Base-by-base conservation (phyloP, 2,113 vertebrate species). In the Manacus vitellinus region DNA sequence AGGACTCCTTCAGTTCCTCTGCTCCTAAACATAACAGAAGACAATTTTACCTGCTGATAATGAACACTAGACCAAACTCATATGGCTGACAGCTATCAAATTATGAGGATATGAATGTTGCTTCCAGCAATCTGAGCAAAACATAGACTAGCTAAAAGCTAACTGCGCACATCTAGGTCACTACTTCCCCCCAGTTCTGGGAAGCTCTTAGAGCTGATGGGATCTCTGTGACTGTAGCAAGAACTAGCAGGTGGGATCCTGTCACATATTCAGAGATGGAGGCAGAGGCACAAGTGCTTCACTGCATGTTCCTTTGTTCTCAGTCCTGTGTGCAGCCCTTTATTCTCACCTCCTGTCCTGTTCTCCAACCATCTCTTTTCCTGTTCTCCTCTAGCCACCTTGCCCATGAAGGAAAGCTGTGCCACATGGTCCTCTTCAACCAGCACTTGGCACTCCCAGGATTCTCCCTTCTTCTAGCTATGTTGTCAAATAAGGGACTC, bases 161-260 rank as follows among this genome's bases (percentile, higher is more conserved):
- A 51, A n/a, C 21, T 35, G 31, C 0, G 0, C 28, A 51, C 30
- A 28, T 37, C 12, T 52, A 6, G 5, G 24, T 41, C 1, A 0
- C 2, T 10, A 58, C 35, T 58, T 39, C 54, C 1, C 6, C 0
- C 0, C 41, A 4, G 47, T 49, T 59, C 67, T 44, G 68, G 28
- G 62, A 44, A 89, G 35, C 28, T 54, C 47, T 89, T 73, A 54
- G 31, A 89, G 39, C 37, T 63, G 27, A 12, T 49, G 70, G 14
- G 10, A 77, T 47, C 9, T 58, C 52, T 80, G n/a, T 0, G 1
- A 10, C 37, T 35, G n/a, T n/a, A 44, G 31, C 23, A 65, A 52
- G 30, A 43, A 30, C 35, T 33, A 35, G 44, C 8, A 47, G 20
- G 23, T 44, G 77, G 18, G 14, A 75, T 8, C 37, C 23, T 71